Base-by-base conservation (phyloP, 2,888 invertebrate genomes). In the Unio pictorum region DNA sequence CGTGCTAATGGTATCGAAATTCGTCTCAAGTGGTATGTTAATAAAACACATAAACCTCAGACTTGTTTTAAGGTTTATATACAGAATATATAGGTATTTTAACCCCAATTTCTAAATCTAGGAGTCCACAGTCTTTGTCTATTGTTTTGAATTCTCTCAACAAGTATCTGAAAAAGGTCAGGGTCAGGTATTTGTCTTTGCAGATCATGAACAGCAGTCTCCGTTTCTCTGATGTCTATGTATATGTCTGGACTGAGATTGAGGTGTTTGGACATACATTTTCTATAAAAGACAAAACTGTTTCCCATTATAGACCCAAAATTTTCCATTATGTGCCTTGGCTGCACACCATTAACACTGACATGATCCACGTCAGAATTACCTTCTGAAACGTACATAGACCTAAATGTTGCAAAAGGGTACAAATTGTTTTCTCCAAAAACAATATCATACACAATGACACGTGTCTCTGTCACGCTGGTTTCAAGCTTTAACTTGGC, bases 201-300 rank as follows among this genome's bases (percentile, higher is more conserved):
- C 18, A 66, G 20, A 2, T 69, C 30, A 15, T 66, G 55, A 17
- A 66, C 34, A 23, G 65, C 62, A 4, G 64, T 61, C 28, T 45
- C 54, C 1, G 77, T 77, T 8, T 67, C 62, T n/a, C 77, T 61
- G 23, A 77, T 71, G 64, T 84, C 80, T 55, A 85, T 70, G 63
- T 77, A 77, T 57, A 85, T 82, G 62, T 85, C 83, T 1, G 84
- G 84, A 69, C 83, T 83, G 3, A 83, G 69, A 60, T 81, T 85
- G 54, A 85, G 72, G 69, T 85, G 84, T 57, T 73, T 76, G 8
- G 84, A 85, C 74, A 84, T 81, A 67, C 84, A 85, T 59, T 78
- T 79, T 61, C 84, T 71, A 66, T 81, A 80, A 73, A 84, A 85
- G 11, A 81, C 76, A 67, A 84, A 83, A 26, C 73, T 78, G 17